Evolutionary conservation across 2,888 invertebrate species (phyloP), one percentile per base, ranked within the genome.

Genomic region (Drosophila leonis): DNA sequence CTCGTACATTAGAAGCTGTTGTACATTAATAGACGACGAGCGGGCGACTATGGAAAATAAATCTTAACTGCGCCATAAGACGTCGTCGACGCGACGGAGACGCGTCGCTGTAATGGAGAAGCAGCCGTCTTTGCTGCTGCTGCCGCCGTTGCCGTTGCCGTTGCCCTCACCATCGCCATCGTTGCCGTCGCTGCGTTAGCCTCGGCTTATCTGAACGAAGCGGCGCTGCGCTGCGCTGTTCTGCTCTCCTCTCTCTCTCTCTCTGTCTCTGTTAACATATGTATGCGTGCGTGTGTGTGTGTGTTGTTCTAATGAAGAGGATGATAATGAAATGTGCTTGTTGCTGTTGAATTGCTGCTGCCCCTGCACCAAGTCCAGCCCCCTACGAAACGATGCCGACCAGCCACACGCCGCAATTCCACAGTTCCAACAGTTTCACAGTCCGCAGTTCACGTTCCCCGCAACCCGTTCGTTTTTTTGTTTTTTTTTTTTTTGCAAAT

Each of bases 1-100:
- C 76, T 71, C 75, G 78, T 69, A 80, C 81, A 76, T 79, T 82
- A 74, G 83, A 80, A 77, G 72, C 81, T 77, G 83, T 77, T 77
- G 68, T 71, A 76, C 72, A 72, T 75, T 78, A 73, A 78, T 72
- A 64, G 85, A 62, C 71, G 72, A 56, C 69, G 65, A 62, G 75
- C 60, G 71, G 75, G 55, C 75, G 65, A 71, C 79, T 76, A 72
- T 79, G 84, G 79, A 86, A 85, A 85, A 87, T 88, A 90, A 90
- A 88, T 90, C 87, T 88, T 87, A 83, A 90, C 87, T 90, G 90
- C 87, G 87, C 90, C 88, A 90, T 87, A 90, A 87, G 83, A 87
- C 66, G 71, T 69, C 60, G 71, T 69, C 60, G 64, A 27, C 48
- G 48, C 59, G 59, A 48, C 59, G 18, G 59, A 46, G 57, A 57